These are phyloP conservation scores for Bicyclus anynana DNA, from an alignment of 1,140 invertebrate genomes.

Conservation along the genomic window DNA sequence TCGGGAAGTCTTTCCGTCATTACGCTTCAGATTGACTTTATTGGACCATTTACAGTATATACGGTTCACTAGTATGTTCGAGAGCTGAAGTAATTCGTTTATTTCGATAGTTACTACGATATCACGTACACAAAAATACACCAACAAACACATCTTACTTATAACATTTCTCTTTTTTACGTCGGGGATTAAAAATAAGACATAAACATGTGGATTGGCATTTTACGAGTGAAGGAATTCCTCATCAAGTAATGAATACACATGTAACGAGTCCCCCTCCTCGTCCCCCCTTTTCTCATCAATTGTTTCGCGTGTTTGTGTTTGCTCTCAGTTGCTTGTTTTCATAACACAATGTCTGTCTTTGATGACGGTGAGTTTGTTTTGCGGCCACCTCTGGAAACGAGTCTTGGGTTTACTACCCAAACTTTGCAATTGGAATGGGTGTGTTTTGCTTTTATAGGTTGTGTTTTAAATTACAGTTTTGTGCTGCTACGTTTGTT, in stretches of 20 bases:
- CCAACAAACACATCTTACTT: no score
- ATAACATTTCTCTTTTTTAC: no score
- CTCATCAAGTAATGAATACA: slow-evolving; percentile 48
- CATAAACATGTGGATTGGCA: no score
- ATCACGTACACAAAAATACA: no score
- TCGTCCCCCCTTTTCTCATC: slow-evolving; percentile 53
- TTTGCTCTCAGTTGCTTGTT: slow-evolving; percentile 69
- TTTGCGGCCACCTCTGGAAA: slow-evolving; percentile 42
- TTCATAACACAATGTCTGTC: slow-evolving; percentile 73
- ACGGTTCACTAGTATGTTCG: no score
- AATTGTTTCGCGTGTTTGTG: slow-evolving; percentile 71
- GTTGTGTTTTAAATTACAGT: not conserved
- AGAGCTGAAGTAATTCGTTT: no score
- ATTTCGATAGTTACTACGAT: no score
- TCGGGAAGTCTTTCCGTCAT: no score
- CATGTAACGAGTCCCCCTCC: slow-evolving; percentile 21
- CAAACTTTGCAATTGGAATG: slow-evolving; percentile 31
- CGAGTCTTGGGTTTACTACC: slow-evolving; percentile 24
- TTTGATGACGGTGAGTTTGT: slow-evolving; percentile 67
- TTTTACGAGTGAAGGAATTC: slow-evolving; percentile 46
- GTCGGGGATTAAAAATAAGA: no score
- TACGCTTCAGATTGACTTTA: no score
- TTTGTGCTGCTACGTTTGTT: no score
- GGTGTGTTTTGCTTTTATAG: not conserved
- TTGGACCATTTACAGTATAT: no score